Base-by-base conservation (phyloP, 53 echinoderm and acorn worm genomes). In the Luidia sarsii region DNA sequence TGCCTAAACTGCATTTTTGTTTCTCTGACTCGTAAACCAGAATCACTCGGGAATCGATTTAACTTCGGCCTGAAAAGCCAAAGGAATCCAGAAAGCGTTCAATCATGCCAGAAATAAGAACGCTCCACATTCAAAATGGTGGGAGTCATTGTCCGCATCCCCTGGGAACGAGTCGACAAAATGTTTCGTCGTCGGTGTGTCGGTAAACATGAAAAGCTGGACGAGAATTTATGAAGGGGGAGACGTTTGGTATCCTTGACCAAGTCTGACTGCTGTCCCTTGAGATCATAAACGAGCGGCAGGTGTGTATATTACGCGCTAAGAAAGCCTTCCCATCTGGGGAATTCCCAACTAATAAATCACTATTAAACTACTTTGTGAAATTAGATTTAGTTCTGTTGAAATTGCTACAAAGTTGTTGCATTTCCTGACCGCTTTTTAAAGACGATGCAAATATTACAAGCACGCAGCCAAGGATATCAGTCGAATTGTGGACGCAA, bases 301-400 rank as follows among this genome's bases (percentile, higher is more conserved):
- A 70, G 70, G 70, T 70, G 70, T 70, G 51, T 50, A 52, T 22
- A 35, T 70, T 70, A 36, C 70, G 70, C 70, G 49, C 49, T 50
- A 30, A 14, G n/a, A n/a, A n/a, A 69, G 50, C 52, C 20, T 70
- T 21, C 70, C 70, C 70, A 19, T 24, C 27, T 10, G 51, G 70
- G 52, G 32, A 52, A 48, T n/a, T n/a, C n/a, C n/a, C n/a, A n/a
- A n/a, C n/a, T n/a, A n/a, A n/a, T n/a, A n/a, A n/a, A n/a, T n/a
- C n/a, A n/a, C n/a, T n/a, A n/a, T n/a, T n/a, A n/a, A n/a, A n/a
- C n/a, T n/a, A n/a, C n/a, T n/a, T n/a, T n/a, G n/a, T n/a, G n/a
- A n/a, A n/a, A n/a, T n/a, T n/a, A n/a, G n/a, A n/a, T n/a, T n/a
- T n/a, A n/a, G n/a, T n/a, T n/a, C n/a, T n/a, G n/a, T n/a, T n/a